A percentile compares a stretch with the other conserved stretches of the same genome.
phyloP scores from a whole-genome alignment of 2,797 vertebrate species.

The Tapirus indicus region DNA sequence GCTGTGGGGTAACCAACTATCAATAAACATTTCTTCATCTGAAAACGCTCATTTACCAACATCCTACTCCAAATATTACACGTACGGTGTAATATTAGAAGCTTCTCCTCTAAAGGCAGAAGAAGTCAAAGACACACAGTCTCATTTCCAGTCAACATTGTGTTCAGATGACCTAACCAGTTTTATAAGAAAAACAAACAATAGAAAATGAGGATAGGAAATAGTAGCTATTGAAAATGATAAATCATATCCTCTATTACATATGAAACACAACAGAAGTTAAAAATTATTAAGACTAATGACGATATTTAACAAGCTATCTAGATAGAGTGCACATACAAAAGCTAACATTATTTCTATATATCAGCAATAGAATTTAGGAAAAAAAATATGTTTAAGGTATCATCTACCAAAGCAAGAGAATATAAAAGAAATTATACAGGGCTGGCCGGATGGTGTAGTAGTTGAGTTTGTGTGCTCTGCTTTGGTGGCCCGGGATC shows the following conservation, averaged over 20 bases:
- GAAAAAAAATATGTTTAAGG: not conserved
- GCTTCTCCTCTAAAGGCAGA: not conserved
- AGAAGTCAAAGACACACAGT: no score
- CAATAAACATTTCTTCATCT: not conserved
- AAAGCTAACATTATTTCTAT: not conserved
- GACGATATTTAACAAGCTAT: no score
- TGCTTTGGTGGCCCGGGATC: no score
- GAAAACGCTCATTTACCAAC: not conserved
- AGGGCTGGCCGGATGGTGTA: no score
- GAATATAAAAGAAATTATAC: no score
- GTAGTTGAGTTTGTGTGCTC: no score
- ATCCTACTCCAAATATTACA: not conserved
- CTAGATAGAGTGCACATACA: not conserved
- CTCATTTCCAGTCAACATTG: not conserved
- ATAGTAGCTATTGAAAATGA: no score
- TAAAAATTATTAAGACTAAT: not conserved
- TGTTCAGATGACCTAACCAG: not conserved
- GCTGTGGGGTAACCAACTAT: accelerated
- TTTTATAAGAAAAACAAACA: not conserved
- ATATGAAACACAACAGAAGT: not conserved
- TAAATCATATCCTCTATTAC: not conserved
- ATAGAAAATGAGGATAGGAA: not conserved
- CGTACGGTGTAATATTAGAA: no score
- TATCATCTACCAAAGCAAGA: not conserved
- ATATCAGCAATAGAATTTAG: not conserved